A percentile compares a stretch with the other conserved stretches of the same genome.
phyloP scores from a whole-genome alignment of 2,113 vertebrate species.

The Microcebus jonahi region DNA sequence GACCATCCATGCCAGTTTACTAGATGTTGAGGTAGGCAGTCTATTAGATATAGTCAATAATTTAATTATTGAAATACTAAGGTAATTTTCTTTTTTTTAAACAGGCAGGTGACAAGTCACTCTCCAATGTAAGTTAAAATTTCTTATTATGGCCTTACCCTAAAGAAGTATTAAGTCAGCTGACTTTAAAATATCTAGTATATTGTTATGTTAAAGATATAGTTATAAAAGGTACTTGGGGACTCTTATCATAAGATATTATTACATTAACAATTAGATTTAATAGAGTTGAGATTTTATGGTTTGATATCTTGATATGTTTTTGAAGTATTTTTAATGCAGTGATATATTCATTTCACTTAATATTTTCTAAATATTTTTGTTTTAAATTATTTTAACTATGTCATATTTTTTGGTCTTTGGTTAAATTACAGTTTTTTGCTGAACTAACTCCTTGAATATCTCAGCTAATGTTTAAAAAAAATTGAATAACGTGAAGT shows the following conservation, averaged over 20 bases:
- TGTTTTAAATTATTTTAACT: conserved; percentile 14
- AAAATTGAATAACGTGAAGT: neutral
- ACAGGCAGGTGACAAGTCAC: conserved; percentile 96
- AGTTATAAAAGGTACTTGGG: neutral
- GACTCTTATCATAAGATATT: neutral
- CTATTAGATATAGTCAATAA: neutral
- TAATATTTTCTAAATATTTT: conserved; percentile 8
- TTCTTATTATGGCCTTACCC: neutral
- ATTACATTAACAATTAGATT: conserved; percentile 5
- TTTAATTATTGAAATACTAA: conserved; percentile 53
- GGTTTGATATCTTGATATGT: neutral
- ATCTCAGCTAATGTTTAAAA: neutral
- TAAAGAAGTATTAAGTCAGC: conserved; percentile 18
- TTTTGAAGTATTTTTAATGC: conserved; percentile 24
- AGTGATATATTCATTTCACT: neutral
- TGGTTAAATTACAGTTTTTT: neutral
- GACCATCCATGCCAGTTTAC: neutral
- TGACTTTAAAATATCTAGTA: neutral
- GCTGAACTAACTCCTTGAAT: neutral
- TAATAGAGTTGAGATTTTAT: conserved; percentile 32
- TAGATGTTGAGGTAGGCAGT: neutral
- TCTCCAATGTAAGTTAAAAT: conserved; percentile 93
- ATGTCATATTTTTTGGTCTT: neutral
- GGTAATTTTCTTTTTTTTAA: conserved; percentile 55
- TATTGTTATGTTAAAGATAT: neutral